A percentile compares a stretch with the other conserved stretches of the same genome.
Conservation (phyloP, 1,140 invertebrate genomes). For the Ericerus pela region DNA sequence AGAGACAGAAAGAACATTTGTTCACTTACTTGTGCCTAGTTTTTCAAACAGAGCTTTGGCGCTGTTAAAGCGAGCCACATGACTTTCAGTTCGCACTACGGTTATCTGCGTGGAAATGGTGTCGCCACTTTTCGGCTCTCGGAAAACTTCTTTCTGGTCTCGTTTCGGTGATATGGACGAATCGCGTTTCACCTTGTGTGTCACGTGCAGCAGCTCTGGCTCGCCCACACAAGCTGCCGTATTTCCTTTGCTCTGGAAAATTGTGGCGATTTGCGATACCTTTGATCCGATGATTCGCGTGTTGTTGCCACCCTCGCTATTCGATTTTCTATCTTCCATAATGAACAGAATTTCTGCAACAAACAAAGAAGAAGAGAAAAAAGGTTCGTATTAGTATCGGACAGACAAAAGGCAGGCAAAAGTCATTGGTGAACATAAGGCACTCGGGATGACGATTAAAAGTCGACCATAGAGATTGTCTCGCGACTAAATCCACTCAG, state of each 20-base stretch:
- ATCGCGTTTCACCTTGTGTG: constrained; percentile 13
- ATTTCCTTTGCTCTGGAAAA: constrained; percentile 44
- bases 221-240: constrained; percentile 17
- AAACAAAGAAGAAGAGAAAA: too few relatives aligned
- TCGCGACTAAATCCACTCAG: too few relatives aligned
- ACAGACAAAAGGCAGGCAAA: too few relatives aligned
- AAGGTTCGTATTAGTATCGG: too few relatives aligned
- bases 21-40: constrained; percentile 40
- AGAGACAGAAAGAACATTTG: too few relatives aligned
- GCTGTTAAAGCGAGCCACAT: constrained; percentile 78
- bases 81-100: constrained; percentile 72
- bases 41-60: constrained; percentile 85
- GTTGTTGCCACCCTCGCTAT: constrained; percentile 6
- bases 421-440: too few relatives aligned
- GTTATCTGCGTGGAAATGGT: constrained; percentile 41
- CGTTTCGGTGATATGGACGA: constrained; percentile 8
- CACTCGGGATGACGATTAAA: too few relatives aligned
- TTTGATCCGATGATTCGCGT: constrained; percentile 50
- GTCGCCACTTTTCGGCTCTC: constrained; percentile 13
- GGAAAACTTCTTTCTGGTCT: constrained; percentile 10
- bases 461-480: too few relatives aligned
- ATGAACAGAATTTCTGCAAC: not conserved
- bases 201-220: constrained; percentile 7
- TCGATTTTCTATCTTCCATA: constrained; percentile 12
- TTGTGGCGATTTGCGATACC: constrained; percentile 78